Evolutionary conservation across 2,113 vertebrate species (phyloP).

Genomic region (Nannospalax galili): DNA sequence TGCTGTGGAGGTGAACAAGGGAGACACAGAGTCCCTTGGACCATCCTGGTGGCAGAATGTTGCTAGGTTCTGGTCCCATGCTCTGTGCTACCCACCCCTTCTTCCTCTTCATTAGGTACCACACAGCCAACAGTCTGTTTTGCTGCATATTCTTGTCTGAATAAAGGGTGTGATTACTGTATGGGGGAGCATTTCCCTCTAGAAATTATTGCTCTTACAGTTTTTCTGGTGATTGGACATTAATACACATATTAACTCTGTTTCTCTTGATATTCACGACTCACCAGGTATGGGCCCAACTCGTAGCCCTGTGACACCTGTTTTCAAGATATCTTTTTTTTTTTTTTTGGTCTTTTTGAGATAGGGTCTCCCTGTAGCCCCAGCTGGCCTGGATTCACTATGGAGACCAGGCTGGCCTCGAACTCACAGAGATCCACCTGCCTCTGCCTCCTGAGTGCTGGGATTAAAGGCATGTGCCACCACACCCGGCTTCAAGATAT

Average conservation of each 20-base stretch:
- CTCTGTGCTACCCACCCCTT: constrained; percentile 86
- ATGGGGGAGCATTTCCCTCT: rapidly evolving
- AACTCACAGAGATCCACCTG: too few relatives aligned
- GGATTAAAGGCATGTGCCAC: too few relatives aligned
- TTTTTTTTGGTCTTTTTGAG: too few relatives aligned
- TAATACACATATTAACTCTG: not conserved
- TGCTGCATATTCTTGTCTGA: constrained; percentile 85
- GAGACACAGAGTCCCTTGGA: constrained; percentile 93
- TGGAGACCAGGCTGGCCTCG: too few relatives aligned
- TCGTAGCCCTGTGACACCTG: not conserved
- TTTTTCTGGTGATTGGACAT: not conserved
- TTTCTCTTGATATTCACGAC: not conserved
- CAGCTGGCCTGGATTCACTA: too few relatives aligned
- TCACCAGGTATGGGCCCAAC: not conserved
- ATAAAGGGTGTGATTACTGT: not conserved
- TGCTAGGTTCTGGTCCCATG: not conserved
- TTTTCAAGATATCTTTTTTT: not conserved
- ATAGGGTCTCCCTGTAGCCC: too few relatives aligned
- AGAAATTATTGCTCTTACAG: not conserved
- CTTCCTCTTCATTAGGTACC: constrained; percentile 87
- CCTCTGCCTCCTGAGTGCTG: too few relatives aligned
- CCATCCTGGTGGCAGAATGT: constrained; percentile 49
- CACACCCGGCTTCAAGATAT: too few relatives aligned
- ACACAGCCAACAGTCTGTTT: constrained; percentile 79
- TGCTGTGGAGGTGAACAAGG: constrained; percentile 93